Evolutionary conservation across 2,888 invertebrate species (phyloP).

Genomic region (Amblyjoppa fuscipennis): DNA sequence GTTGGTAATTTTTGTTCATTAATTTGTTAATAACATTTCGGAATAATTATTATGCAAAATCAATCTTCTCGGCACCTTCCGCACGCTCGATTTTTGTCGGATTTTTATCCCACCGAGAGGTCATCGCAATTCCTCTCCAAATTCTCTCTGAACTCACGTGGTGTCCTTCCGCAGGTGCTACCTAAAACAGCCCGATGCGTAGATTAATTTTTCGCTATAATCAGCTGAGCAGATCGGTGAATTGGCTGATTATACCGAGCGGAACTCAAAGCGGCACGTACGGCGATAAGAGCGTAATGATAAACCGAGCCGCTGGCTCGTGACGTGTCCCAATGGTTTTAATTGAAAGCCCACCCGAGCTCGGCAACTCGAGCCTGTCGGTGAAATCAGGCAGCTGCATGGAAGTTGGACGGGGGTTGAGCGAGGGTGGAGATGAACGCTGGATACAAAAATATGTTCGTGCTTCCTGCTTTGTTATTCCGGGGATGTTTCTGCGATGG

Average conservation of each 20-base stretch:
- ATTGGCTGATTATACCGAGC: neutral
- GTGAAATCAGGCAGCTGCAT: neutral
- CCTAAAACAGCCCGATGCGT: no score
- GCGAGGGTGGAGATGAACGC: slow-evolving; percentile 2
- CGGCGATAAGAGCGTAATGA: slow-evolving; percentile 9
- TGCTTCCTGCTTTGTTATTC: slow-evolving; percentile 54
- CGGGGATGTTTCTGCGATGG: slow-evolving; percentile 38
- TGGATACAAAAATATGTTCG: slow-evolving; percentile 45
- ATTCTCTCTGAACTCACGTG: no score
- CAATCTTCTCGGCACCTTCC: no score
- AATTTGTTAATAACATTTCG: no score
- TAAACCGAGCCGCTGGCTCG: slow-evolving; percentile 8
- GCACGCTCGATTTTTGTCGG: no score
- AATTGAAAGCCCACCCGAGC: slow-evolving; percentile 36
- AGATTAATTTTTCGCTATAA: no score
- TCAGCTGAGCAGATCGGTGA: neutral
- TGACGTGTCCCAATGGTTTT: slow-evolving; percentile 42
- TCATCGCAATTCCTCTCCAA: no score
- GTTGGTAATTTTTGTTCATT: no score
- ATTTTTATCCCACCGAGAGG: no score
- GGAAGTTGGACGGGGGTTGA: neutral
- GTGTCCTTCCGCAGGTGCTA: no score
- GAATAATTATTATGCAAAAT: no score
- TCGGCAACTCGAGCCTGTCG: neutral
- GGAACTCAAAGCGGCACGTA: neutral